A percentile compares a stretch with the other conserved stretches of the same genome.
phyloP scores from a whole-genome alignment of 2,888 invertebrate species.

The Tupiocoris notatus region DNA sequence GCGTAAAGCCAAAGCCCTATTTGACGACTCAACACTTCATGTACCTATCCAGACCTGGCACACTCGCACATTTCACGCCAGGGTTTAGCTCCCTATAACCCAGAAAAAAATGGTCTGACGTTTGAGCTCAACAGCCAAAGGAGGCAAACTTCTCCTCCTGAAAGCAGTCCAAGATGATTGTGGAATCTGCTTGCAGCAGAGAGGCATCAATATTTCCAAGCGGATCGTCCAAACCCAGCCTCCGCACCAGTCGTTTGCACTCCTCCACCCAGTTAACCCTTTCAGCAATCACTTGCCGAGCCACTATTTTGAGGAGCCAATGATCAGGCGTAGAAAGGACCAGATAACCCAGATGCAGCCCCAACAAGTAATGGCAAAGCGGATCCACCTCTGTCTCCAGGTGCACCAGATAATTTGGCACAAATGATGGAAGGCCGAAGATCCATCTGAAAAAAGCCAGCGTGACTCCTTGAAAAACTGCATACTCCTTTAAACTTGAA shows the following conservation, averaged over 20 bases:
- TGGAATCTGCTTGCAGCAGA: too few species aligned
- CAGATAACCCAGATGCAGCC: too few species aligned
- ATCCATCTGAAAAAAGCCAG: background rate
- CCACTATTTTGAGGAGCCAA: too few species aligned
- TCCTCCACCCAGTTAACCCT: background rate
- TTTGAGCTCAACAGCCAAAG: background rate
- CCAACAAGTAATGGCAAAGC: too few species aligned
- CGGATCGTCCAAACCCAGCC: background rate
- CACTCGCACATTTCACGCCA: background rate
- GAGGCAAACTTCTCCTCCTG: background rate
- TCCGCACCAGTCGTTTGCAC: too few species aligned
- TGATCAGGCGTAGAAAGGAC: too few species aligned
- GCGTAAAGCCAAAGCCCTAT: background rate
- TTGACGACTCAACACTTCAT: background rate
- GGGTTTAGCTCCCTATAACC: background rate
- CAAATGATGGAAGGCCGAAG: background rate
- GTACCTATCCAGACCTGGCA: background rate
- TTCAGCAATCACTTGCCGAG: background rate
- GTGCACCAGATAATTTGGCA: background rate
- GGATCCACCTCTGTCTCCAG: slow-evolving; percentile 5
- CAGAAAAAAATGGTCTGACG: background rate
- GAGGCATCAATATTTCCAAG: background rate
- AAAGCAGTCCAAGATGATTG: background rate
- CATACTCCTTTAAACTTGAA: background rate
- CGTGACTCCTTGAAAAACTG: background rate